phyloP scores from a whole-genome alignment of 2,113 vertebrate genomes.

The Pteropus alecto region DNA sequence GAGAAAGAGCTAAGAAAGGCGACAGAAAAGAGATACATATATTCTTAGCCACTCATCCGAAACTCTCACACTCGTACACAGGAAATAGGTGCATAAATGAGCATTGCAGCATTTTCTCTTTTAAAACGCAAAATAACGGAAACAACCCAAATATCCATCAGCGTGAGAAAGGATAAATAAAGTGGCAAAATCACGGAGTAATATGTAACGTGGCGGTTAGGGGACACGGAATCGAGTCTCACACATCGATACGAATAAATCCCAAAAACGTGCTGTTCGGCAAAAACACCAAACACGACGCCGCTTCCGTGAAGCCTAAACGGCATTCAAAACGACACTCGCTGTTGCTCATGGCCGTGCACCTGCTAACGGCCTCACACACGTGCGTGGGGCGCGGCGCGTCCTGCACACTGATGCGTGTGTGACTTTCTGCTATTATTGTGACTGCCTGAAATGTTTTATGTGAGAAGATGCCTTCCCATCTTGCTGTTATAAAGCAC shows the following conservation, averaged over 20 bases:
- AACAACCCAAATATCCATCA: background rate
- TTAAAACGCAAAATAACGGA: background rate
- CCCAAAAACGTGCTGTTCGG: background rate
- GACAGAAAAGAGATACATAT: background rate
- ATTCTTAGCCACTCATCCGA: background rate
- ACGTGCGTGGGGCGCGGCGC: too few relatives aligned
- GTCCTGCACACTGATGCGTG: fast-evolving
- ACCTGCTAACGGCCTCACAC: background rate
- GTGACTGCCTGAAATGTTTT: background rate
- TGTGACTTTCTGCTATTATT: fast-evolving
- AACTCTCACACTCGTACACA: background rate
- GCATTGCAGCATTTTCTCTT: background rate
- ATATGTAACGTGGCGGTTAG: background rate
- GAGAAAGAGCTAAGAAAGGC: background rate
- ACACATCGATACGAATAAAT: background rate
- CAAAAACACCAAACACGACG: background rate
- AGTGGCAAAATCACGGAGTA: background rate
- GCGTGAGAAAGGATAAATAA: background rate
- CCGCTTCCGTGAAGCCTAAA: background rate
- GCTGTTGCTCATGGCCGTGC: background rate
- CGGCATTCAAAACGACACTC: background rate
- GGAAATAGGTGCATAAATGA: background rate
- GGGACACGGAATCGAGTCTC: background rate
- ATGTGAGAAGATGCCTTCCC: background rate
- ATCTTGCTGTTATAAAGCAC: background rate